Percentiles rank a stretch among this genome's conserved stretches.
Evolutionary conservation across 1,140 invertebrate species (phyloP).

Genomic region (Bombus vancouverensis): DNA sequence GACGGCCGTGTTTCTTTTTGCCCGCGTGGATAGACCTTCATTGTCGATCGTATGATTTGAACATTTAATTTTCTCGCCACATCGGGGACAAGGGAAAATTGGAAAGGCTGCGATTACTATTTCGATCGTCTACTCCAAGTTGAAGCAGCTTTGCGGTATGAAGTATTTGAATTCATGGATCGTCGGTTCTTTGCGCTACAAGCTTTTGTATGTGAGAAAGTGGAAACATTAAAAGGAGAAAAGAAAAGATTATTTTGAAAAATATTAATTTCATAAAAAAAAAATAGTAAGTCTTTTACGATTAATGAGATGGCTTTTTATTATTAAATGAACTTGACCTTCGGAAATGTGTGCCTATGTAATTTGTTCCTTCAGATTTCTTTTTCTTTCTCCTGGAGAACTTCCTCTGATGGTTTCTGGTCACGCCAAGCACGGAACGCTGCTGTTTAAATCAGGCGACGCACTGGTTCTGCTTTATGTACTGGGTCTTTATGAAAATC

Average conservation of each 20-base stretch:
- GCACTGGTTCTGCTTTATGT: not conserved
- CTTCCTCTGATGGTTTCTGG: constrained; percentile 49
- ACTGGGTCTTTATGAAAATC: constrained; percentile 14
- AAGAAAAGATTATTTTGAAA: not conserved
- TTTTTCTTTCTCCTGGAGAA: constrained; percentile 6
- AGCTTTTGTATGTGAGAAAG: not conserved
- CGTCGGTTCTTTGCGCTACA: not conserved
- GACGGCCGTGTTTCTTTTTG: not conserved
- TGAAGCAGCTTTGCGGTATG: not conserved
- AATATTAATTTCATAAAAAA: not conserved
- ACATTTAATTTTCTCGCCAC: constrained; percentile 22
- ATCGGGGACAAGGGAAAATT: not conserved
- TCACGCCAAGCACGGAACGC: constrained; percentile 63
- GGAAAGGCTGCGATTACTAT: not conserved
- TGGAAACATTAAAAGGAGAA: not conserved
- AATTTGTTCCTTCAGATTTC: constrained; percentile 37
- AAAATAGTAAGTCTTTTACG: not conserved
- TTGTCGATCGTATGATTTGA: not conserved
- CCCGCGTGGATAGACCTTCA: not conserved
- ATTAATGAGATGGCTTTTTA: not conserved
- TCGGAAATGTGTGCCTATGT: not conserved
- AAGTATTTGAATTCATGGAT: not conserved
- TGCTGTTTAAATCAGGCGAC: not conserved
- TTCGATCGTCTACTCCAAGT: not conserved
- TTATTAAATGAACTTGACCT: constrained; percentile 30